phyloP scores from a whole-genome alignment of 2,797 vertebrate species.

The Prunella strophiata region DNA sequence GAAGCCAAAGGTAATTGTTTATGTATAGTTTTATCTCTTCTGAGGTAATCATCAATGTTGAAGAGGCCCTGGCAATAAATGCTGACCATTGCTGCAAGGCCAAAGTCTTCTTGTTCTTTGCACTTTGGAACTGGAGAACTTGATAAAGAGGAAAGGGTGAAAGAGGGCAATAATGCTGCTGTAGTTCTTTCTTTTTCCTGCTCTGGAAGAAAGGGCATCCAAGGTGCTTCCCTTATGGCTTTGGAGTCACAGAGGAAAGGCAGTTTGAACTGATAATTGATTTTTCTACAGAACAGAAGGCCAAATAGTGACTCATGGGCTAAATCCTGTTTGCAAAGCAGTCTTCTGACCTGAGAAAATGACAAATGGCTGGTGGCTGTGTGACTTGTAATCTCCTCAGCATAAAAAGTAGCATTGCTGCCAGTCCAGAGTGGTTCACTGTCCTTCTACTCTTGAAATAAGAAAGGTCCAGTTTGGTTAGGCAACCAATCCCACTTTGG shows the following conservation, averaged over 20 bases:
- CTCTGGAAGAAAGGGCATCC: not conserved
- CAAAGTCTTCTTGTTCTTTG: not conserved
- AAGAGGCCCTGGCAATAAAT: not conserved
- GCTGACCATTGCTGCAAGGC: not conserved
- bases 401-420: not conserved
- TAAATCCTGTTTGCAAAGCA: not conserved
- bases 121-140: not conserved
- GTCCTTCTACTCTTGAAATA: not conserved
- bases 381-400: not conserved
- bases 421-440: not conserved
- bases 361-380: not conserved
- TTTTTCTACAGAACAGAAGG: constrained; percentile 5
- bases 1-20: not conserved
- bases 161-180: not conserved
- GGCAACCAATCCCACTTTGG: not conserved
- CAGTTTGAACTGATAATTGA: not conserved
- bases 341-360: not conserved
- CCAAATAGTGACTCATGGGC: constrained; percentile 22
- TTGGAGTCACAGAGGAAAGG: not conserved
- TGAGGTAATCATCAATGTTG: not conserved
- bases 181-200: not conserved
- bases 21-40: not conserved
- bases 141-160: not conserved
- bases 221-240: not conserved
- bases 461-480: not conserved